Evolutionary conservation across 2,888 invertebrate species (phyloP).

Genomic region (Caradrina kadenii): DNA sequence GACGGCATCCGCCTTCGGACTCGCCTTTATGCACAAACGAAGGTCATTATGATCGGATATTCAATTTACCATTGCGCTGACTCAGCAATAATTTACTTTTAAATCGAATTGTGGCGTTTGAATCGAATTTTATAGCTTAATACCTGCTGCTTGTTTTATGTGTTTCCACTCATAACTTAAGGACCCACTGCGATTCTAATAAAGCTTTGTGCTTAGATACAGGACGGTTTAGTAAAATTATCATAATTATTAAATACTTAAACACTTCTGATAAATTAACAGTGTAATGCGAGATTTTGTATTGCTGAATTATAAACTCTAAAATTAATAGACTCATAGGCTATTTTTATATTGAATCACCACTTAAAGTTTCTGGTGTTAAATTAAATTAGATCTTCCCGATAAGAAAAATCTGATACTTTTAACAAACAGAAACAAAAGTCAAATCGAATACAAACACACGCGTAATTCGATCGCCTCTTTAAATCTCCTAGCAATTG

Average conservation of each 20-base stretch:
- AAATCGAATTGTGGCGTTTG: conserved; percentile 79
- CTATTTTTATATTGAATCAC: conserved; percentile 44
- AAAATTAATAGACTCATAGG: conserved; percentile 8
- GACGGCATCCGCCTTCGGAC: conserved; percentile 76
- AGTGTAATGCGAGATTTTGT: conserved; percentile 33
- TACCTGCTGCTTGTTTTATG: conserved; percentile 71
- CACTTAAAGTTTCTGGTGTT: conserved; percentile 51
- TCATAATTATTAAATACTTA: conserved; percentile 14
- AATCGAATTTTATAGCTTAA: conserved; percentile 75
- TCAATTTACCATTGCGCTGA: conserved; percentile 84
- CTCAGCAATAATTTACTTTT: conserved; percentile 83
- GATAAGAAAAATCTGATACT: conserved; percentile 57
- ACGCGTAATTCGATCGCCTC: conserved; percentile 58
- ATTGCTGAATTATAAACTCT: conserved; percentile 26
- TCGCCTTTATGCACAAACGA: conserved; percentile 82
- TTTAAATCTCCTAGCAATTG: conserved; percentile 55
- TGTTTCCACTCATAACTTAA: conserved; percentile 63
- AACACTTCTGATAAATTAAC: conserved; percentile 16
- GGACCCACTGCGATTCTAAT: conserved; percentile 50
- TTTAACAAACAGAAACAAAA: conserved; percentile 56
- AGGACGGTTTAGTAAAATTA: conserved; percentile 3
- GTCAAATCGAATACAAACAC: conserved; percentile 48
- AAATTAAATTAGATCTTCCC: conserved; percentile 50
- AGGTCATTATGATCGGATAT: conserved; percentile 84
- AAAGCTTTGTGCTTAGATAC: conserved; percentile 36